These are phyloP conservation scores for Isotomurus palustris DNA, from an alignment of 2,888 invertebrate genomes.

Conservation along the genomic window DNA sequence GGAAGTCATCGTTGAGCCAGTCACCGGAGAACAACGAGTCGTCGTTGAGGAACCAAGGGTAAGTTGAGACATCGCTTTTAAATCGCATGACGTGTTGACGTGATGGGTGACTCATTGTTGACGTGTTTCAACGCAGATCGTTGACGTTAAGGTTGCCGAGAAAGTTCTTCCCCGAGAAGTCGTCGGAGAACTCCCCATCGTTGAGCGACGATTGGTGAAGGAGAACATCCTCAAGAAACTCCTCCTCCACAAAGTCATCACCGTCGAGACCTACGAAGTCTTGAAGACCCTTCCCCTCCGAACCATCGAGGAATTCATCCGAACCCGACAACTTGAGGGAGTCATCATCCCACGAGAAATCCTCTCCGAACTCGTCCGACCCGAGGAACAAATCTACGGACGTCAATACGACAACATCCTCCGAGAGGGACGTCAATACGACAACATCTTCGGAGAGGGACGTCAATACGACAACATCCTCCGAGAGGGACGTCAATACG, in stretches of 20 bases:
- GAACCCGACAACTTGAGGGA: not conserved
- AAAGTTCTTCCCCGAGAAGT: not conserved
- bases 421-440: no score
- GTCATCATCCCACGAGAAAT: not conserved
- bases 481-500: no score
- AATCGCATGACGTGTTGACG: not conserved
- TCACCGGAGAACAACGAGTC: constrained; percentile 19
- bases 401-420: no score
- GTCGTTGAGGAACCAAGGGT: constrained; percentile 16
- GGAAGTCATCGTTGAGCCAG: constrained; percentile 22
- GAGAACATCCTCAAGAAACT: not conserved
- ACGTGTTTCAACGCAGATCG: constrained; percentile 13
- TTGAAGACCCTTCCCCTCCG: not conserved
- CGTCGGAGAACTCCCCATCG: not conserved
- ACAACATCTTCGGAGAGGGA: no score
- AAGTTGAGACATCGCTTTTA: not conserved
- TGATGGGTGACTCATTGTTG: not conserved
- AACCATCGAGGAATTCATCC: not conserved
- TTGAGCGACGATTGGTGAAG: not conserved
- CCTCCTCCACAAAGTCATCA: not conserved
- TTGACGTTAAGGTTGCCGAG: constrained; percentile 20
- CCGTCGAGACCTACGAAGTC: not conserved
- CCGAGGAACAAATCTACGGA: no score
- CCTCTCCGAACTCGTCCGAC: no score
- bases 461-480: no score